phyloP scores from a whole-genome alignment of 2,888 invertebrate genomes.

The Limnephilus auricula region DNA sequence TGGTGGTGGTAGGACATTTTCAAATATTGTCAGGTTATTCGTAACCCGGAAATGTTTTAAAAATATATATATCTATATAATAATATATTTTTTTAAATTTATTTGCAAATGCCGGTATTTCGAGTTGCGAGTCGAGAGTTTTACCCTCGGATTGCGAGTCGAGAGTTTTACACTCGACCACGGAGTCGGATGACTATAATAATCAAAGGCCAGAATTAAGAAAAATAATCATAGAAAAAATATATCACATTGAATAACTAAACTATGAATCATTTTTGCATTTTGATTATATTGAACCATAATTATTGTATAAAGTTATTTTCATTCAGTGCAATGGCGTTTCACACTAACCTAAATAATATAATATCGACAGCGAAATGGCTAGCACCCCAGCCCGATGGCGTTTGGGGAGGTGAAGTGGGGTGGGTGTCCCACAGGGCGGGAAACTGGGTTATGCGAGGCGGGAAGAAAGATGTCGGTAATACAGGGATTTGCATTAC shows the following conservation, averaged over 20 bases:
- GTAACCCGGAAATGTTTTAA: no score
- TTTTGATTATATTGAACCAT: not conserved
- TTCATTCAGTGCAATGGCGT: not conserved
- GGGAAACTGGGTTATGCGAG: conserved; percentile 14
- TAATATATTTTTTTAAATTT: no score
- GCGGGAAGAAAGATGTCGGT: conserved; percentile 27
- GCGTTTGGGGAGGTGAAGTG: not conserved
- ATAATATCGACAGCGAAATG: not conserved
- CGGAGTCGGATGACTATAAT: no score
- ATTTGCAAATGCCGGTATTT: no score
- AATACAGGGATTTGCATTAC: conserved; percentile 38
- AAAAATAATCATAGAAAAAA: not conserved
- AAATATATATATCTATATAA: no score
- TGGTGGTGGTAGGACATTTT: no score
- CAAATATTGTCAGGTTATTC: no score
- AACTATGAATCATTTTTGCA: not conserved
- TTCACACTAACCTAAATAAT: not conserved
- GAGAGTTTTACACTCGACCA: no score
- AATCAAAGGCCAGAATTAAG: no score
- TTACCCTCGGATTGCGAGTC: no score
- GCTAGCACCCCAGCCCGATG: not conserved
- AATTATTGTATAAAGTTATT: not conserved
- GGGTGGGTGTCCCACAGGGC: not conserved
- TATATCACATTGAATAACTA: not conserved
- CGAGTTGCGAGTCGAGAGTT: no score